Conservation (phyloP, 64 coral and sea anemone species). For the Catalaphyllia jardinei region DNA sequence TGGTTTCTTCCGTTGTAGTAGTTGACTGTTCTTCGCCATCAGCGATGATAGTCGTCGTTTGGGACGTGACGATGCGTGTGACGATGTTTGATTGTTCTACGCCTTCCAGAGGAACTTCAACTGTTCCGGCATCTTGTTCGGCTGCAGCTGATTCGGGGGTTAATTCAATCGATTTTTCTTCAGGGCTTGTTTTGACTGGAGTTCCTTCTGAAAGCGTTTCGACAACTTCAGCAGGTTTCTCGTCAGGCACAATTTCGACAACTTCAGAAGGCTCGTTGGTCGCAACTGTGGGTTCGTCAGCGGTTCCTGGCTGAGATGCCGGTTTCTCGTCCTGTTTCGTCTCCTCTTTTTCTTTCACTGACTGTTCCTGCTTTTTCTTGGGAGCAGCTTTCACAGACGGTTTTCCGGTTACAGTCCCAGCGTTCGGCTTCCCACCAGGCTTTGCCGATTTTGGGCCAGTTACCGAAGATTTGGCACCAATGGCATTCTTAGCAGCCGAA, state of each 20-base stretch:
- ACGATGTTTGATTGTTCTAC: not conserved
- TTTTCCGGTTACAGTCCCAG: not conserved
- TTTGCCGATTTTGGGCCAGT: constrained; percentile 11
- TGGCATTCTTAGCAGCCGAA: not conserved
- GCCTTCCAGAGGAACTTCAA: not conserved
- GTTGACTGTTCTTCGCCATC: constrained; percentile 4
- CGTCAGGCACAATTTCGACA: not conserved
- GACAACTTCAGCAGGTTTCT: not conserved
- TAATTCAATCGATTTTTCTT: not conserved
- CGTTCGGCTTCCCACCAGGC: not conserved
- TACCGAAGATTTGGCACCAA: not conserved
- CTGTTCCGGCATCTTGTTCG: not conserved
- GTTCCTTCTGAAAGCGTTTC: not conserved
- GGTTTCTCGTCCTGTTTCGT: not conserved
- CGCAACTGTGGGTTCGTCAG: not conserved
- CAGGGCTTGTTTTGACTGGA: not conserved
- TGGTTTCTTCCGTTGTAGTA: not conserved
- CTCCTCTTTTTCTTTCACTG: not conserved
- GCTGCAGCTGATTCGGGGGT: not conserved
- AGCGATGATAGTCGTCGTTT: not conserved
- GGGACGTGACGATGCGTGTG: not conserved
- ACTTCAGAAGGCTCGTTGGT: not conserved
- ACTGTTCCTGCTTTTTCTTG: not conserved
- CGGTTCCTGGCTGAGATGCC: not conserved
- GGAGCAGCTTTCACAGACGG: not conserved